These are phyloP conservation scores for Antheraea pernyi DNA, from an alignment of 1,140 invertebrate genomes.

Conservation along the genomic window DNA sequence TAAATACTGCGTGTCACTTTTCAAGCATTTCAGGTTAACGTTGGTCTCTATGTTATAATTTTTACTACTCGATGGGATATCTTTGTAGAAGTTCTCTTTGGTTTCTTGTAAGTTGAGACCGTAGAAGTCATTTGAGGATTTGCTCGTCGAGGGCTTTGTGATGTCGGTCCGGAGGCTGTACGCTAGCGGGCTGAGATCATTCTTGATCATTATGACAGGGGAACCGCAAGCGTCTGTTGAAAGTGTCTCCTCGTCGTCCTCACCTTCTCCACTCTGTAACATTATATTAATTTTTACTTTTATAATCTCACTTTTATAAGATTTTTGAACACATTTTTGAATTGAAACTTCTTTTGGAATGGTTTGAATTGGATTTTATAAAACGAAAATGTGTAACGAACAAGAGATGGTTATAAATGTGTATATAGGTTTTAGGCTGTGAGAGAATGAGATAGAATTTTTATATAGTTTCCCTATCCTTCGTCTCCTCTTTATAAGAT, in stretches of 20 bases:
- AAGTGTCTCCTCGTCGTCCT: constrained; percentile 79
- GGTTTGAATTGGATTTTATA: no score
- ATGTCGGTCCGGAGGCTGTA: constrained; percentile 24
- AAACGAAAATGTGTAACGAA: no score
- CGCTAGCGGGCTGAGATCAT: constrained; percentile 45
- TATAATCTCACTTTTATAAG: no score
- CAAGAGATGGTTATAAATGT: no score
- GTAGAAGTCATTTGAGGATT: constrained; percentile 44
- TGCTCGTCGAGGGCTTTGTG: constrained; percentile 37
- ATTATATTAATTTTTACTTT: constrained; percentile 9
- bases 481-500: no score
- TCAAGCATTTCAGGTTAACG: constrained; percentile 51
- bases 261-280: constrained; percentile 68
- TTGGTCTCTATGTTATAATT: constrained; percentile 62
- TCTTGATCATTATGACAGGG: constrained; percentile 56
- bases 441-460: no score
- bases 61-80: constrained; percentile 67
- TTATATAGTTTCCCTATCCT: no score
- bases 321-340: no score
- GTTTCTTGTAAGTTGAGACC: constrained; percentile 58
- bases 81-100: constrained; percentile 62
- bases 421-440: no score
- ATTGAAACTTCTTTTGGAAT: no score
- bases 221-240: constrained; percentile 69
- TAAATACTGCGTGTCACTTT: constrained; percentile 40